These are phyloP conservation scores for Drosophila mimica DNA, from an alignment of 2,888 invertebrate genomes.

Conservation along the genomic window DNA sequence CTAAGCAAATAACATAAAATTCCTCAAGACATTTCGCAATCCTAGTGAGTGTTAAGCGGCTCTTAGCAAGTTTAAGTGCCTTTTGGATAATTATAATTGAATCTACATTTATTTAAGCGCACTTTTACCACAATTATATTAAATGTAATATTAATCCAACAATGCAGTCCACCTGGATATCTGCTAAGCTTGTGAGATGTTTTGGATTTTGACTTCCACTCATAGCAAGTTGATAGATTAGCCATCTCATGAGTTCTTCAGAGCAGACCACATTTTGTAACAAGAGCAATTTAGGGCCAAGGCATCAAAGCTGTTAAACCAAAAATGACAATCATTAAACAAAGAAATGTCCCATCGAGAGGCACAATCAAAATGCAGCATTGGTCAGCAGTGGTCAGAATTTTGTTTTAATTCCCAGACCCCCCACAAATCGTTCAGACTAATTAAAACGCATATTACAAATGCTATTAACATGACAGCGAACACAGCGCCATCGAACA, in stretches of 20 bases:
- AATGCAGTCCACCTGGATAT: background rate
- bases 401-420: slow-evolving; percentile 47
- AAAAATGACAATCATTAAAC: slow-evolving; percentile 23
- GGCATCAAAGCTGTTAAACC: slow-evolving; percentile 16
- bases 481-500: slow-evolving; percentile 74
- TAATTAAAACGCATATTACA: slow-evolving; percentile 80
- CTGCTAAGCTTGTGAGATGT: background rate
- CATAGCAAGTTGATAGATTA: background rate
- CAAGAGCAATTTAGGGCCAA: slow-evolving; percentile 7
- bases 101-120: background rate
- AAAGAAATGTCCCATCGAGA: slow-evolving; percentile 36
- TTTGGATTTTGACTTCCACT: background rate
- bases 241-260: background rate
- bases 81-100: background rate
- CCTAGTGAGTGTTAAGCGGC: slow-evolving; percentile 2
- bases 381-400: slow-evolving; percentile 54
- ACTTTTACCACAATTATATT: background rate
- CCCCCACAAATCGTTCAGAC: slow-evolving; percentile 70
- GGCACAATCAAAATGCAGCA: slow-evolving; percentile 62
- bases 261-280: background rate
- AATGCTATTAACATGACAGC: slow-evolving; percentile 80
- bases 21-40: slow-evolving; percentile 19
- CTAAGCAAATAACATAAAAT: slow-evolving; percentile 52
- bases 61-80: background rate
- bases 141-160: background rate